phyloP scores from a whole-genome alignment of 2,113 vertebrate species.

The Brachionichthys hirsutus region DNA sequence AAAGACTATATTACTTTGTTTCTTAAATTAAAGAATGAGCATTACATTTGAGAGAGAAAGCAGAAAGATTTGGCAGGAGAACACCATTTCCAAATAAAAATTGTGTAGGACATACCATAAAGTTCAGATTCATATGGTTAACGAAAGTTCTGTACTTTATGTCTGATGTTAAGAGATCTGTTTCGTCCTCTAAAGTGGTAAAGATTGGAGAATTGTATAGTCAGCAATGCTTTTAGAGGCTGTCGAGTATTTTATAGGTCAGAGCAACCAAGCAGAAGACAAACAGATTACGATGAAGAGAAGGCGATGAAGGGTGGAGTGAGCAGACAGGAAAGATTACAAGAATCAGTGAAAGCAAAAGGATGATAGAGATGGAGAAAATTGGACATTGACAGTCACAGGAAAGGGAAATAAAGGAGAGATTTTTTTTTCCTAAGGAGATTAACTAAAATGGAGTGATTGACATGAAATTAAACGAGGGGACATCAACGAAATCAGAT shows the following conservation, averaged over 20 bases:
- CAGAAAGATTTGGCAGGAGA: not conserved
- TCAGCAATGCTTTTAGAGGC: constrained; percentile 37
- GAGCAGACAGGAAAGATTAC: constrained; percentile 53
- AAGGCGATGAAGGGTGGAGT: constrained; percentile 40
- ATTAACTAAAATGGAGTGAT: constrained; percentile 59
- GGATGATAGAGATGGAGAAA: constrained; percentile 63
- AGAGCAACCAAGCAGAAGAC: constrained; percentile 62
- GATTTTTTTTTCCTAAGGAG: constrained; percentile 19
- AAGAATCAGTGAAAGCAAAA: constrained; percentile 54
- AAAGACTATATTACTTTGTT: not conserved
- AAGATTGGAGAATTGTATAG: constrained; percentile 29
- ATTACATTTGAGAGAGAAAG: constrained; percentile 19
- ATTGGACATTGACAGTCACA: constrained; percentile 65
- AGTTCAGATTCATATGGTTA: constrained; percentile 10
- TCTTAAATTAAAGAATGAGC: not conserved
- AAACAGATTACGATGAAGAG: constrained; percentile 55
- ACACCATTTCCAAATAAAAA: not conserved
- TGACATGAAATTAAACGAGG: constrained; percentile 61
- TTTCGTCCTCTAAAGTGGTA: constrained; percentile 23
- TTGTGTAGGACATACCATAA: constrained; percentile 1
- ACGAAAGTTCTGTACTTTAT: constrained; percentile 13
- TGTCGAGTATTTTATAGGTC: constrained; percentile 67
- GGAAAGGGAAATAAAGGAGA: constrained; percentile 40
- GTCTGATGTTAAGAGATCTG: constrained; percentile 9
- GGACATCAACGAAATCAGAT: constrained; percentile 56